Percentiles rank a stretch among this genome's conserved stretches.
These are phyloP conservation scores for Andrena cerasifolii DNA, from an alignment of 1,140 invertebrate species.

Conservation along the genomic window DNA sequence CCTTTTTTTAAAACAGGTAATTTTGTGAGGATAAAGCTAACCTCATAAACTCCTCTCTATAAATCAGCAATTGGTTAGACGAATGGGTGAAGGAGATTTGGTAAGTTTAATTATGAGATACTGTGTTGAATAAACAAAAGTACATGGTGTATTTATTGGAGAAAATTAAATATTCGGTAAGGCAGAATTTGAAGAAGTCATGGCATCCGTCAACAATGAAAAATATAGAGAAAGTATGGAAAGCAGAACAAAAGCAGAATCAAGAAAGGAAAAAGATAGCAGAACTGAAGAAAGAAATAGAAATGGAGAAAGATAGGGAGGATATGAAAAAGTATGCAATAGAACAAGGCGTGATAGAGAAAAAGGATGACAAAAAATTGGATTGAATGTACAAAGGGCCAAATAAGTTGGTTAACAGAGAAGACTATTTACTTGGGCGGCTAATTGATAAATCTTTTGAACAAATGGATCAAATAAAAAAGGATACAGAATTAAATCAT, in stretches of 20 bases:
- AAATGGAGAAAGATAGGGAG: constrained; percentile 86
- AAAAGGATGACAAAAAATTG: constrained; percentile 86
- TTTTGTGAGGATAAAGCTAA: too few relatives aligned
- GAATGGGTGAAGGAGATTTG: constrained; percentile 85
- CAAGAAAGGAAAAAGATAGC: constrained; percentile 87
- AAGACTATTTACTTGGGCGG: constrained; percentile 95
- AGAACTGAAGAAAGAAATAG: constrained; percentile 87
- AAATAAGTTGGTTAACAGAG: constrained; percentile 88
- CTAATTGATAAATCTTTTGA: constrained; percentile 93
- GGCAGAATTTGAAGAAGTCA: constrained; percentile 89
- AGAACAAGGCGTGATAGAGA: constrained; percentile 83
- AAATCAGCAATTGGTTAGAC: too few relatives aligned
- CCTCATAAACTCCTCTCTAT: too few relatives aligned
- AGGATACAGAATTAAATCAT: constrained; percentile 80
- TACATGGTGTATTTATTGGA: background rate
- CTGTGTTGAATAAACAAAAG: background rate
- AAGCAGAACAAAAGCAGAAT: constrained; percentile 88
- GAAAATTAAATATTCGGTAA: constrained; percentile 3
- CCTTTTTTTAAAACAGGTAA: too few relatives aligned
- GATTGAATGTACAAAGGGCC: constrained; percentile 97
- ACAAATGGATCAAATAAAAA: constrained; percentile 84
- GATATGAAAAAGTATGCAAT: constrained; percentile 86
- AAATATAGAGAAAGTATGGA: constrained; percentile 90
- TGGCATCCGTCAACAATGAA: constrained; percentile 91
- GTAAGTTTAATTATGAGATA: constrained; percentile 75